A percentile compares a stretch with the other conserved stretches of the same genome.
Evolutionary conservation across 2,797 vertebrate species (phyloP).

Genomic region (Fringilla coelebs): DNA sequence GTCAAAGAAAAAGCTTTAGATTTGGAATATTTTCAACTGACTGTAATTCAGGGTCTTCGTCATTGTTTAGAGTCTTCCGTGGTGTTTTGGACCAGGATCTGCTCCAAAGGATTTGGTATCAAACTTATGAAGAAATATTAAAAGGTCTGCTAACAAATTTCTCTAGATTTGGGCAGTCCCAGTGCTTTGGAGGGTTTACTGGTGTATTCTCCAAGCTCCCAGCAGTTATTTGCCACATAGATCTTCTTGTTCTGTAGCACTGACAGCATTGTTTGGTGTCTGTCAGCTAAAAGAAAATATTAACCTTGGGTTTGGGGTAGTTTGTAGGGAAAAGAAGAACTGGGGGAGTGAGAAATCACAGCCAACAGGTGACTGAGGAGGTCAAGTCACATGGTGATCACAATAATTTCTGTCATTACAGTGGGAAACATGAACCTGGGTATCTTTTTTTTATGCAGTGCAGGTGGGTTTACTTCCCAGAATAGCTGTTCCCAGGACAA

Average conservation of each 20-base stretch:
- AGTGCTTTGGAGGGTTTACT: not conserved
- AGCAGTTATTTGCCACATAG: not conserved
- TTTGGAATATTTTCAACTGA: not conserved
- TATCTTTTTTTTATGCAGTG: not conserved
- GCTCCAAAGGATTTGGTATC: not conserved
- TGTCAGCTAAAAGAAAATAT: not conserved
- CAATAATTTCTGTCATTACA: not conserved
- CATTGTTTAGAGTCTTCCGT: not conserved
- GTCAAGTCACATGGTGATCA: accelerated
- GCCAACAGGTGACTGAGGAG: not conserved
- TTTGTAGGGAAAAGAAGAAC: not conserved
- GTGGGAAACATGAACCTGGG: not conserved
- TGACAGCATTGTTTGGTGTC: not conserved
- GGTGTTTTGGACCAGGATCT: not conserved
- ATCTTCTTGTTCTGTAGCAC: not conserved
- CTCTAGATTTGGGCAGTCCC: not conserved
- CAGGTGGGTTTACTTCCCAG: not conserved
- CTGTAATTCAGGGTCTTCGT: not conserved
- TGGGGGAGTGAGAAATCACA: not conserved
- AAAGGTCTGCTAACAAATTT: not conserved
- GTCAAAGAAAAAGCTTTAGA: not conserved
- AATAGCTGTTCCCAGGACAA: not conserved
- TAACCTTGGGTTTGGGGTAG: not conserved
- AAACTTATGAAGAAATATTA: not conserved
- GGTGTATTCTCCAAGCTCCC: not conserved